These are phyloP conservation scores for Microplitis manilae DNA, from an alignment of 2,888 invertebrate genomes.

Conservation along the genomic window DNA sequence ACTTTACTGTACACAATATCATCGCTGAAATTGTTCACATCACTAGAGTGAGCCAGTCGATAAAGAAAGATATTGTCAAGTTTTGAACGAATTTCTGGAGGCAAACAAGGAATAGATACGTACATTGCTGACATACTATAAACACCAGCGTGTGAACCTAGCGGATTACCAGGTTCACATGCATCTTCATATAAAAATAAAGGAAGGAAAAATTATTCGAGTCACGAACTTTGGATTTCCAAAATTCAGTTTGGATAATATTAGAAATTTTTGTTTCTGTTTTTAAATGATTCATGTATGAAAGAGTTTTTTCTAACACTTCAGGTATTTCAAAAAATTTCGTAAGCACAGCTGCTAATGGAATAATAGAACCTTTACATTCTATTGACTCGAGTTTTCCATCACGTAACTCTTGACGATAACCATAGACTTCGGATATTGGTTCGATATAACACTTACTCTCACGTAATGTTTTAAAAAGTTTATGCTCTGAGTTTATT, in stretches of 20 bases:
- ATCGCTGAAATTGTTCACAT: too few relatives aligned
- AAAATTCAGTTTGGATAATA: slow-evolving; percentile 29
- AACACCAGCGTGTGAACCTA: slow-evolving; percentile 36
- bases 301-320: background rate
- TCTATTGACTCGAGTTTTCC: background rate
- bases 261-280: slow-evolving; percentile 8
- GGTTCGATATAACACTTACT: background rate
- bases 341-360: background rate
- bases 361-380: slow-evolving; percentile 3
- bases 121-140: slow-evolving; percentile 44
- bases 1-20: background rate
- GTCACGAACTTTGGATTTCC: slow-evolving; percentile 7
- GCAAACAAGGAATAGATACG: slow-evolving; percentile 39
- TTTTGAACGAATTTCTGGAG: slow-evolving; percentile 37
- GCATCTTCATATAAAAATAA: slow-evolving; percentile 26
- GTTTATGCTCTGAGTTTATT: slow-evolving; percentile 15
- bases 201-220: background rate
- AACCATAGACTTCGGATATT: background rate
- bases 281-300: slow-evolving; percentile 11
- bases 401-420: slow-evolving; percentile 16
- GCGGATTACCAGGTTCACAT: slow-evolving; percentile 32
- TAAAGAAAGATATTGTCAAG: slow-evolving; percentile 34
- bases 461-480: background rate
- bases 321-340: slow-evolving; percentile 21
- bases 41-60: slow-evolving; percentile 27